A percentile compares a stretch with the other conserved stretches of the same genome.
These are phyloP conservation scores for Drosophila incognita DNA, from an alignment of 2,888 invertebrate genomes.

Conservation along the genomic window DNA sequence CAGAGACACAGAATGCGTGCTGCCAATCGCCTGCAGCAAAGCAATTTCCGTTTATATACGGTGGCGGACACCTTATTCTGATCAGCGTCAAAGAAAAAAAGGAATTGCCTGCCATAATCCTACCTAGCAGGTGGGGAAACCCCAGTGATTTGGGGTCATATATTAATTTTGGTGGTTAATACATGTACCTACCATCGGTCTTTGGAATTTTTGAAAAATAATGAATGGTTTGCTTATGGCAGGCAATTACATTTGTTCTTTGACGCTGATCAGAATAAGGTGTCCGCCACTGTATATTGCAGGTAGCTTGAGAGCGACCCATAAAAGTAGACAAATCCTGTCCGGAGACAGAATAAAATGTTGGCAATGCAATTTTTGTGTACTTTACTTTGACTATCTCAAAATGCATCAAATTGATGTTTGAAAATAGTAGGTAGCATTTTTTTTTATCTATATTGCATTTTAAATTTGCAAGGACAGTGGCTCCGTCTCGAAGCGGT, in stretches of 20 bases:
- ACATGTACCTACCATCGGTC: too few relatives aligned
- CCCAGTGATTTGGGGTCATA: too few relatives aligned
- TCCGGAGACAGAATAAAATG: conserved; percentile 5
- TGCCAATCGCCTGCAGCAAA: background rate
- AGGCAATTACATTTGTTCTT: too few relatives aligned
- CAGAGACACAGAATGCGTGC: conserved; percentile 3
- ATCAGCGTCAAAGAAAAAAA: too few relatives aligned
- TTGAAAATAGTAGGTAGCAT: background rate
- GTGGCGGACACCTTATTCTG: too few relatives aligned
- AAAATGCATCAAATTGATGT: conserved; percentile 18
- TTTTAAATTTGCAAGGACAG: background rate
- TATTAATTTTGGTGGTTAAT: too few relatives aligned
- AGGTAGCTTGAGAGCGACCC: conserved; percentile 1
- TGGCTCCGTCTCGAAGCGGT: background rate
- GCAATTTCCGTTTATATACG: conserved; percentile 47
- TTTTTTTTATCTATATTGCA: background rate
- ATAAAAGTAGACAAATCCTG: conserved; percentile 36
- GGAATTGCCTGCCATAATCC: too few relatives aligned
- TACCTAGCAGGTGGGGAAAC: too few relatives aligned
- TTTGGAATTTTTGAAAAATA: too few relatives aligned
- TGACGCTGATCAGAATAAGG: too few relatives aligned
- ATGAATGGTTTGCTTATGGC: too few relatives aligned
- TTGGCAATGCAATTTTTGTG: conserved; percentile 7
- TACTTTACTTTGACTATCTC: conserved; percentile 10
- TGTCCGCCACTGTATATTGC: too few relatives aligned